These are phyloP conservation scores for Diadromus collaris DNA, from an alignment of 2,888 invertebrate genomes.

Conservation along the genomic window DNA sequence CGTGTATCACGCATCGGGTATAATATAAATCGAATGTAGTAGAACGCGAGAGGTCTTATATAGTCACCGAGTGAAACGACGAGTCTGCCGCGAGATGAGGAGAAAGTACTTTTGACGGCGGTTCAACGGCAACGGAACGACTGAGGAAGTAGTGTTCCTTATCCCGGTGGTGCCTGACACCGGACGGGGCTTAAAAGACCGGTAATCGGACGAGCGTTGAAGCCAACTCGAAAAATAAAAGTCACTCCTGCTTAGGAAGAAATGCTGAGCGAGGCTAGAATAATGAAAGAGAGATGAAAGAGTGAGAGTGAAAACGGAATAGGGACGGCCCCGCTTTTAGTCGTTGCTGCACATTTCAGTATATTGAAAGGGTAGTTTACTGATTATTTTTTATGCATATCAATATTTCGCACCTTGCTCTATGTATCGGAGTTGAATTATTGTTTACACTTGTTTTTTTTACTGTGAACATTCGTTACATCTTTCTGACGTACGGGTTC, in stretches of 20 bases:
- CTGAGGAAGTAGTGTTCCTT: not conserved
- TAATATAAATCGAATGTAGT: not conserved
- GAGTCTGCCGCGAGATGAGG: constrained; percentile 28
- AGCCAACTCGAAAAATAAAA: constrained; percentile 2
- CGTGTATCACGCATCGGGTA: not conserved
- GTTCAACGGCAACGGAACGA: constrained; percentile 20
- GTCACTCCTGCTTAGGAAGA: not conserved
- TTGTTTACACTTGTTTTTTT: too few species aligned
- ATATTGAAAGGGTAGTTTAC: not conserved
- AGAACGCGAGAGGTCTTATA: constrained; percentile 13
- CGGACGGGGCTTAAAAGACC: not conserved
- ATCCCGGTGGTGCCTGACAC: not conserved
- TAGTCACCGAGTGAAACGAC: constrained; percentile 26
- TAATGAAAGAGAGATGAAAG: not conserved
- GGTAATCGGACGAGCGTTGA: constrained; percentile 3
- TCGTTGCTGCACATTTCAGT: not conserved
- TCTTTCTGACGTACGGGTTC: too few species aligned
- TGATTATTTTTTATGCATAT: too few species aligned
- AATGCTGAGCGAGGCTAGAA: not conserved
- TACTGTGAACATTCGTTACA: too few species aligned
- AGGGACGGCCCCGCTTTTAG: not conserved
- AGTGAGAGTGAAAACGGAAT: not conserved
- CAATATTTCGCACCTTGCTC: too few species aligned
- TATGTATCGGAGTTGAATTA: too few species aligned
- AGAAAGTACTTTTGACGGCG: constrained; percentile 54